Conservation (phyloP, 2,797 vertebrate genomes). For the Gymnoscopelus microlampas region DNA sequence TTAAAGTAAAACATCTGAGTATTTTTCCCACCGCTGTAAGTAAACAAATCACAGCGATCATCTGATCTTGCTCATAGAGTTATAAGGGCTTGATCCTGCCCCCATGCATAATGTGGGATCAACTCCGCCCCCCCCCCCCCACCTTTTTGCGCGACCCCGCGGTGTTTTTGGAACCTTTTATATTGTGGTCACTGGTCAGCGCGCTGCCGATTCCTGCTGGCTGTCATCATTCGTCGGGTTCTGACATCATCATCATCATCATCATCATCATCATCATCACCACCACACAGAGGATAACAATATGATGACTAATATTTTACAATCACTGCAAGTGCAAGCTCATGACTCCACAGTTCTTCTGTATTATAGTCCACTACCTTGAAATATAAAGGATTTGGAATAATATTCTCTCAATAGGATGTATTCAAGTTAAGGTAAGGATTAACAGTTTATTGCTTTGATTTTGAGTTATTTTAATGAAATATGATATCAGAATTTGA, state of each 20-base stretch:
- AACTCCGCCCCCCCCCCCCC: background rate
- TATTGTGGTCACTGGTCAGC: constrained; percentile 44
- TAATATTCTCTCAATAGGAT: constrained; percentile 36
- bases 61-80: too few species aligned
- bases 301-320: constrained; percentile 75
- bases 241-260: constrained; percentile 50
- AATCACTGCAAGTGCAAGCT: constrained; percentile 60
- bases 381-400: constrained; percentile 18
- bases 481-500: too few species aligned
- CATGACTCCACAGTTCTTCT: constrained; percentile 57
- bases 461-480: background rate
- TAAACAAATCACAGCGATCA: too few species aligned
- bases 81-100: too few species aligned
- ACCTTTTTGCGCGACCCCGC: constrained; percentile 49
- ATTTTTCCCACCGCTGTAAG: too few species aligned
- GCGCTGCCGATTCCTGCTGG: constrained; percentile 49
- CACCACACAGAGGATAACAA: constrained; percentile 67
- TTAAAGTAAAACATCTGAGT: too few species aligned
- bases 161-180: constrained; percentile 52
- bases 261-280: too few species aligned
- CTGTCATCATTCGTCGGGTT: constrained; percentile 47
- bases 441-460: constrained; percentile 10
- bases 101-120: too few species aligned
- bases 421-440: constrained; percentile 60
- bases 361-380: constrained; percentile 44